Conservation (phyloP, 1,140 invertebrate genomes). For the Drosophila prosaltans region DNA sequence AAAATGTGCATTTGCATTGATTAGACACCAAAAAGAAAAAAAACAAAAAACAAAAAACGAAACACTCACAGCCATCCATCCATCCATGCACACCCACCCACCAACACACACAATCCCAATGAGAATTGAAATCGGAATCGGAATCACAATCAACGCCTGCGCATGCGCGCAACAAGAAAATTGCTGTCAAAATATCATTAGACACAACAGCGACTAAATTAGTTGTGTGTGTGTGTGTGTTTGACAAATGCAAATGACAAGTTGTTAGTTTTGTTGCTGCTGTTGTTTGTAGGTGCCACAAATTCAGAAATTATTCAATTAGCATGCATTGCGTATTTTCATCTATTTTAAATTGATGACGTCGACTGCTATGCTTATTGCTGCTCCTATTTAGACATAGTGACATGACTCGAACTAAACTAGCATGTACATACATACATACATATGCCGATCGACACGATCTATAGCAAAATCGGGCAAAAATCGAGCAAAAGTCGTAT, state of each 20-base stretch:
- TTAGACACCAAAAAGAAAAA: conserved; percentile 45
- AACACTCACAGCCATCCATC: conserved; percentile 32
- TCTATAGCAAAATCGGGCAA: conserved; percentile 18
- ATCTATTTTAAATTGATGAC: conserved; percentile 80
- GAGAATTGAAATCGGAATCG: background rate
- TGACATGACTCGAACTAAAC: conserved; percentile 29
- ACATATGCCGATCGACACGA: conserved; percentile 33
- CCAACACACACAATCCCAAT: background rate
- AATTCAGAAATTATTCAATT: conserved; percentile 77
- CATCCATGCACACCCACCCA: conserved; percentile 31
- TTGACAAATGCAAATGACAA: conserved; percentile 64
- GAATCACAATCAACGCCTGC: conserved; percentile 39
- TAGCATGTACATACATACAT: no score
- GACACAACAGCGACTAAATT: conserved; percentile 63
- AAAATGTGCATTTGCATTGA: conserved; percentile 80
- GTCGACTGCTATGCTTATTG: conserved; percentile 36
- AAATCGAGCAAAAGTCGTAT: conserved; percentile 11
- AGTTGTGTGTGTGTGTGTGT: conserved; percentile 29
- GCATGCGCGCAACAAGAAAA: conserved; percentile 32
- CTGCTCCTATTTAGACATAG: conserved; percentile 54
- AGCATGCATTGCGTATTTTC: conserved; percentile 80
- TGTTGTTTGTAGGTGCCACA: conserved; percentile 73
- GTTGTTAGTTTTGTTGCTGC: conserved; percentile 15
- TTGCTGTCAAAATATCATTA: conserved; percentile 70
- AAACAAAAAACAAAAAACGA: background rate